Evolutionary conservation across 2,888 invertebrate species (phyloP).

Genomic region (Boloria selene): DNA sequence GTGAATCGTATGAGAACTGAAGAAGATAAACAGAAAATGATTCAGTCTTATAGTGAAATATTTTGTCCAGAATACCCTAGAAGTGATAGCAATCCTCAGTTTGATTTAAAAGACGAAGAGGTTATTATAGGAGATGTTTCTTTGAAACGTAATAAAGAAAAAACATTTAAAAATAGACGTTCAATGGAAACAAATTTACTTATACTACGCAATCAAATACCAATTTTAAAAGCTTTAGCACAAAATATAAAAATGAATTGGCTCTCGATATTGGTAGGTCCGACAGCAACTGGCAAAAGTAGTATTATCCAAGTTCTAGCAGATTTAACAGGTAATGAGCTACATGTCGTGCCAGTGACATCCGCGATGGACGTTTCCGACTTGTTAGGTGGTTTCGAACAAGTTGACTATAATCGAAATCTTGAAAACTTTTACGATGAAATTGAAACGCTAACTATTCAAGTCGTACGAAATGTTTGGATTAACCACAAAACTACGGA

Average conservation of each 20-base stretch:
- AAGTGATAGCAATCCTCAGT: constrained; percentile 79
- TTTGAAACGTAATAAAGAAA: constrained; percentile 66
- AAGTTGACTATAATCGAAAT: constrained; percentile 89
- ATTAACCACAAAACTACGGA: constrained; percentile 50
- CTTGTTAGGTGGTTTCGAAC: constrained; percentile 98
- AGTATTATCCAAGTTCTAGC: constrained; percentile 89
- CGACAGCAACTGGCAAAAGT: constrained; percentile 90
- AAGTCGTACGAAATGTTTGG: constrained; percentile 74
- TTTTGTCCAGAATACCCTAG: constrained; percentile 76
- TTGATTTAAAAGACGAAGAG: constrained; percentile 81
- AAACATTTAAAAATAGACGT: constrained; percentile 62
- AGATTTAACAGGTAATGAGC: constrained; percentile 86
- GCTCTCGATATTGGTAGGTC: constrained; percentile 94
- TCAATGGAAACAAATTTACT: constrained; percentile 67
- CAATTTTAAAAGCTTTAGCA: constrained; percentile 88
- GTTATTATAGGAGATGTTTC: constrained; percentile 86
- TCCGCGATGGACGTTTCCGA: constrained; percentile 97
- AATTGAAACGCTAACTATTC: constrained; percentile 80
- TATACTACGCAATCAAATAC: constrained; percentile 82
- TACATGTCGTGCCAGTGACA: constrained; percentile 91
- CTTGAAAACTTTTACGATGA: constrained; percentile 85
- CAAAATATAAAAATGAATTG: constrained; percentile 96
- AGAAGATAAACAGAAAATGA: constrained; percentile 89
- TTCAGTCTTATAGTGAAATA: constrained; percentile 69
- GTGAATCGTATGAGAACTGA: constrained; percentile 91